Conservation (phyloP, 2,113 vertebrate species). For the Aegithalos caudatus region DNA sequence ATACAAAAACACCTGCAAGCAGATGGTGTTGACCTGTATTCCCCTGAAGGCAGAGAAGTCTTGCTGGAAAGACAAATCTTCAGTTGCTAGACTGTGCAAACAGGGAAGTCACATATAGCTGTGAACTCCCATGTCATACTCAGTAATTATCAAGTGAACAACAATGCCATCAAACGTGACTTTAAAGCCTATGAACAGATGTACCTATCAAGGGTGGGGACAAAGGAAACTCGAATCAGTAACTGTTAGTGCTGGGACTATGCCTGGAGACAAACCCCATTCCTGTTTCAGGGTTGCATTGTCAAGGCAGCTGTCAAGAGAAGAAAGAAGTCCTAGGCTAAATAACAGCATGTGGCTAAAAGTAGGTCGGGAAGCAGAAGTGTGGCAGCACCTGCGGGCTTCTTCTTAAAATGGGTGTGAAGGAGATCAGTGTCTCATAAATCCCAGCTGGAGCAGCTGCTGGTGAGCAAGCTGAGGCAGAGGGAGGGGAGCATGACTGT, state of each 20-base stretch:
- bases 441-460: neutral
- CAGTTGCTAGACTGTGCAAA: neutral
- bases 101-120: neutral
- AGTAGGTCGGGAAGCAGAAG: neutral
- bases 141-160: neutral
- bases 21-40: neutral
- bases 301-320: neutral
- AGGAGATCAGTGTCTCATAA: neutral
- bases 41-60: neutral
- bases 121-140: neutral
- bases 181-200: neutral
- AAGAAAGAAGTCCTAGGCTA: neutral
- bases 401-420: neutral
- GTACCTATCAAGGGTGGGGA: neutral
- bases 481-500: fast-evolving
- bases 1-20: neutral
- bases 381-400: neutral
- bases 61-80: neutral
- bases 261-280: neutral
- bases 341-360: neutral
- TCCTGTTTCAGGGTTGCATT: neutral
- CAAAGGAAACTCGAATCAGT: neutral
- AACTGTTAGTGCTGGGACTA: neutral
- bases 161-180: neutral
- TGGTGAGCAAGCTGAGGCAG: neutral